Conservation (phyloP, 2,113 vertebrate genomes). For the Megaptera novaeangliae region DNA sequence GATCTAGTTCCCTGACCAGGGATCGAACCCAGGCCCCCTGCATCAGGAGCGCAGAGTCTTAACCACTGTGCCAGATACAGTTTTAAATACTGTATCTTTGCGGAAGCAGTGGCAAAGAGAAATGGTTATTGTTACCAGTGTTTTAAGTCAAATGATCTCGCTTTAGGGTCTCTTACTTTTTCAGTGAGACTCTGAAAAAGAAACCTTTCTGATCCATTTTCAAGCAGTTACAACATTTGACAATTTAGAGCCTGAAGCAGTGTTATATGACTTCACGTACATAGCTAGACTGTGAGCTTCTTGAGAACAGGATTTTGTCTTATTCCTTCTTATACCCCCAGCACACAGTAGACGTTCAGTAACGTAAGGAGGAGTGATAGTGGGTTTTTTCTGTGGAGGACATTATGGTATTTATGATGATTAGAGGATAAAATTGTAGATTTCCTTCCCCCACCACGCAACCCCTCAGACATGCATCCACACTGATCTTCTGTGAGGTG, state of each 20-base stretch:
- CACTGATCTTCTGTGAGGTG: neutral
- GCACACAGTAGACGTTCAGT: neutral
- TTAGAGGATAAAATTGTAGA: neutral
- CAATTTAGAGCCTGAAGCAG: neutral
- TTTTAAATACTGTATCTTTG: neutral
- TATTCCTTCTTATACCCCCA: neutral
- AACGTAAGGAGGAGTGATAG: neutral
- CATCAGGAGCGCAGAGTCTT: rapidly evolving
- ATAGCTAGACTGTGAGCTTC: neutral
- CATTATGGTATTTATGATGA: neutral
- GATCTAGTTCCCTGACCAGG: no score
- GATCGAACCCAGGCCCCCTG: no score
- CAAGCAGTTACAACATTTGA: neutral
- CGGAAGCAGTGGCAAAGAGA: neutral
- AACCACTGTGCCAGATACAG: no score
- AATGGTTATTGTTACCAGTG: neutral
- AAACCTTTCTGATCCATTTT: slow-evolving; percentile 35
- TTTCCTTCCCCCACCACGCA: neutral
- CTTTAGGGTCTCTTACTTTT: slow-evolving; percentile 20
- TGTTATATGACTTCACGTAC: neutral
- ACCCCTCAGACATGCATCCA: neutral
- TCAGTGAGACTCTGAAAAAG: neutral
- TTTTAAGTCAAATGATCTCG: neutral
- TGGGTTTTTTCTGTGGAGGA: neutral
- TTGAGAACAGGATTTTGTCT: neutral